phyloP scores from a whole-genome alignment of 1,140 invertebrate species.

The Drosophila pseudoobscura region DNA sequence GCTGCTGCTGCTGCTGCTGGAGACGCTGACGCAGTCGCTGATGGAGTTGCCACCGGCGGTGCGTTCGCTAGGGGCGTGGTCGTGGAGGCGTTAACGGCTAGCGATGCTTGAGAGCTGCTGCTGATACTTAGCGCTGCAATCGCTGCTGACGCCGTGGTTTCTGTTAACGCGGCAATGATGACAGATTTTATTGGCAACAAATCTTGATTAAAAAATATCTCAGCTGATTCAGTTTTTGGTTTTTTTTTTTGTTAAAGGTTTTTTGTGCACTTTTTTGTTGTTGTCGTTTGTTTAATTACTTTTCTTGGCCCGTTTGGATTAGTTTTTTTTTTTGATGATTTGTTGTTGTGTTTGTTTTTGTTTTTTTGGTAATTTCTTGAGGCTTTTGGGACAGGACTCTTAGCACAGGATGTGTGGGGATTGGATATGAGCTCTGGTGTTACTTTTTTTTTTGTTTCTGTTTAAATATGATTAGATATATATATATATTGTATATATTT shows the following conservation, averaged over 20 bases:
- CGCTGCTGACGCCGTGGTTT: conserved; percentile 80
- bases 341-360: conserved; percentile 12
- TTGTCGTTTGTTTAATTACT: conserved; percentile 8
- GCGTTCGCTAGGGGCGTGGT: conserved; percentile 13
- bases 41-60: conserved; percentile 37
- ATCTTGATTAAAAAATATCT: conserved; percentile 72
- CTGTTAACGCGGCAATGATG: conserved; percentile 82
- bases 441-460: conserved; percentile 15
- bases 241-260: conserved; percentile 16
- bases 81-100: conserved; percentile 48
- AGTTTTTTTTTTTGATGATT: conserved; percentile 9
- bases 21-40: conserved; percentile 14
- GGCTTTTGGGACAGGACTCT: conserved; percentile 38
- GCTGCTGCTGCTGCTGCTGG: conserved; percentile 13
- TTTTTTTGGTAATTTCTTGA: conserved; percentile 72
- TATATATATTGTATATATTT: conserved; percentile 14
- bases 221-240: conserved; percentile 1
- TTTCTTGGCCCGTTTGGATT: conserved; percentile 27
- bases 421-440: conserved; percentile 40
- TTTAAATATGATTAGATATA: conserved; percentile 18
- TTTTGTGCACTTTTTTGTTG: conserved; percentile 27
- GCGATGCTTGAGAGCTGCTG: conserved; percentile 80
- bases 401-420: conserved; percentile 45
- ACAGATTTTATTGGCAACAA: conserved; percentile 80
- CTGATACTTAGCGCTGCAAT: conserved; percentile 82